Base-by-base conservation (phyloP, 2,113 vertebrate genomes). In the Tamias sibiricus region DNA sequence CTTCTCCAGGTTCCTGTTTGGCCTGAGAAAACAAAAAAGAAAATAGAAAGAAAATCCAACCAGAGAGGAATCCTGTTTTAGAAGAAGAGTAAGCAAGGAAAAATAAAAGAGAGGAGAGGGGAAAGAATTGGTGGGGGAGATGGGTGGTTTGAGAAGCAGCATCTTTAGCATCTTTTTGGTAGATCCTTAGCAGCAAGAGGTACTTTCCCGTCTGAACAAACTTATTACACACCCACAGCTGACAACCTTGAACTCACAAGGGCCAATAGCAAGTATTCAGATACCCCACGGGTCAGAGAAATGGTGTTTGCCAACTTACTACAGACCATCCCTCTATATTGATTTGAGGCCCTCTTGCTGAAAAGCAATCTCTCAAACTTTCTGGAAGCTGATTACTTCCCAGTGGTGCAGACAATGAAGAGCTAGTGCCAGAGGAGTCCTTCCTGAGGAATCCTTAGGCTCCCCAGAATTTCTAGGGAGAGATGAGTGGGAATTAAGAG, bases 301-400 rank as follows among this genome's bases (percentile, higher is more conserved):
- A 86, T 3, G 16, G 74, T 20, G 2, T 54, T 75, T 69, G 62
- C 28, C 76, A 69, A 47, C 35, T 62, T 4, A 64, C 35, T 62
- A 32, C 8, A 40, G 72, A 88, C 42, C 17, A 71, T 24, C n/a
- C 74, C 59, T 84, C 66, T 66, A 76, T 24, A 91, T 22, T 3
- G 47, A 76, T 30, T n/a, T 30, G 86, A 37, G 59, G 64, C 12
- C 77, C 57, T 90, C 37, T 81, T 90, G 20, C 49, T 72, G 69
- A 81, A 93, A 81, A 93, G 54, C 74, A 54, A 24, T 62, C 71
- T 85, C 57, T 88, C 77, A 32, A 42, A 79, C 68, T 91, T 95
- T 91, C 59, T 84, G 82, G 74, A 76, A 88, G 74, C 44, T 80
- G 37, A 76, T 80, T 76, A 22, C 72, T 80, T 90, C 66, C 49